phyloP scores from a whole-genome alignment of 2,888 invertebrate genomes.

The Brachycybe producta region DNA sequence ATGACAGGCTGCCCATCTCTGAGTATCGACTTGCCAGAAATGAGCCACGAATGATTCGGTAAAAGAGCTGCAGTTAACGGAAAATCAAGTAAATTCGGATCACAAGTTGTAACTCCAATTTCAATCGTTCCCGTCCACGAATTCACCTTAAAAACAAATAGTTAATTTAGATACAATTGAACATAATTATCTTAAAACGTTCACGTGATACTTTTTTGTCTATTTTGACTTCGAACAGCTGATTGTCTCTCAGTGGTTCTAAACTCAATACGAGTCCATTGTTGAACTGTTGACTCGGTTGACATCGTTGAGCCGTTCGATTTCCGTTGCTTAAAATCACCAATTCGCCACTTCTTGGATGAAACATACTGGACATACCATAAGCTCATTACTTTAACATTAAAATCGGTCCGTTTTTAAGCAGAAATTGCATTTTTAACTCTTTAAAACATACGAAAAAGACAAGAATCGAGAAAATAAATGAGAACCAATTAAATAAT shows the following conservation, averaged over 20 bases:
- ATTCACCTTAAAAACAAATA: constrained; percentile 46
- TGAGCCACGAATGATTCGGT: constrained; percentile 68
- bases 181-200: too few relatives aligned
- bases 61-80: constrained; percentile 61
- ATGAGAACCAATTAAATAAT: too few relatives aligned
- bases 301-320: constrained; percentile 63
- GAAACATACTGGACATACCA: constrained; percentile 15
- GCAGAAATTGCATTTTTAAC: too few relatives aligned
- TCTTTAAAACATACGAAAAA: too few relatives aligned
- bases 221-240: constrained; percentile 71
- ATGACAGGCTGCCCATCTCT: constrained; percentile 69
- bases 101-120: constrained; percentile 57
- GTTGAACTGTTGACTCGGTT: constrained; percentile 58
- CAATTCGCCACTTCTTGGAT: constrained; percentile 48
- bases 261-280: constrained; percentile 75
- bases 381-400: neutral
- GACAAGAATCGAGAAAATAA: too few relatives aligned
- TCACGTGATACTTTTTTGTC: constrained; percentile 59
- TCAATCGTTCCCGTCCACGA: constrained; percentile 66
- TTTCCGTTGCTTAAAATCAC: constrained; percentile 71
- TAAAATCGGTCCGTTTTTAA: too few relatives aligned
- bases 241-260: constrained; percentile 63
- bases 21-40: constrained; percentile 74
- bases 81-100: constrained; percentile 52
- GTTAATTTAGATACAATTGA: too few relatives aligned